Base-by-base conservation (phyloP, 2,113 vertebrate genomes). In the Malurus melanocephalus region DNA sequence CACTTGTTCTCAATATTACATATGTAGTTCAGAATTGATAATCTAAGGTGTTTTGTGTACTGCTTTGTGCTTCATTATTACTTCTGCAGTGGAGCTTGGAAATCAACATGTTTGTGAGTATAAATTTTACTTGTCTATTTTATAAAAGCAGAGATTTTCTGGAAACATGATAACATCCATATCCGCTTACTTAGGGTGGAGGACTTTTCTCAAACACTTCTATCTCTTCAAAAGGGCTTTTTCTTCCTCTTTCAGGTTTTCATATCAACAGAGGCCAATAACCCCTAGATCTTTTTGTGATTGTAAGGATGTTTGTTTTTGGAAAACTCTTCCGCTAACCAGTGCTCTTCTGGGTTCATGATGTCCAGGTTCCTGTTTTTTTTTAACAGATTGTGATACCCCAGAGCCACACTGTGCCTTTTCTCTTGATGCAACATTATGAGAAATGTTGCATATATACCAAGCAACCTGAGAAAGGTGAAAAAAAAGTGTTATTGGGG, bases 331-430 rank as follows among this genome's bases (percentile, higher is more conserved):
- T 52, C 52, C 0, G 0, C 51, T 55, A 67, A 4, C 43, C n/a
- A 71, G 55, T 56, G 22, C 51, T 82, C 35, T 87, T 93, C 62
- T 86, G 24, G 30, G 86, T 89, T 95, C 80, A 49, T 23, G 43
- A 71, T 80, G 82, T 78, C 22, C 35, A 86, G 60, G 52, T 93
- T 95, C 87, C 94, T 94, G 79, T 22, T 91, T 95, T 81, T 82
- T 75, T 71, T 38, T 38, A 38, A 38, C 24, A 89, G 83, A 87
- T 80, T 92, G 24, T 57, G n/a, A 20, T 88, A 80, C 57, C 66
- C 40, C 43, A 75, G 72, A 73, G 42, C 85, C 40, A 66, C 33
- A 35, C 16, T 65, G 53, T 67, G 61, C 18, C n/a, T 85, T 92
- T 93, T 80, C 43, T 88, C 22, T 38, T 33, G 9, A 91, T 80